Conservation (phyloP, 2,797 vertebrate genomes). For the Lophura swinhoii region DNA sequence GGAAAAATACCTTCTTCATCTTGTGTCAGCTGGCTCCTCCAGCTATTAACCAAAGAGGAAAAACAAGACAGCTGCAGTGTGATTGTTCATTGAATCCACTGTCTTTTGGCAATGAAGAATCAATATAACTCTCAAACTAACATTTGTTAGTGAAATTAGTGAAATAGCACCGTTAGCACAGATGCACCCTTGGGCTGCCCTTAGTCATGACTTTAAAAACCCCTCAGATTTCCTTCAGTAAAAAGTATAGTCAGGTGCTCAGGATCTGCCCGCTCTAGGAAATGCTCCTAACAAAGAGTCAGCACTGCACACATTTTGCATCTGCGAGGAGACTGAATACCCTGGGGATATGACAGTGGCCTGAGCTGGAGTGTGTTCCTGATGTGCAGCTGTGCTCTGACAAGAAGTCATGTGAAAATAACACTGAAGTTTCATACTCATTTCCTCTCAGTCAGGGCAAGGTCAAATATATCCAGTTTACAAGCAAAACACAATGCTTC, state of each 20-base stretch:
- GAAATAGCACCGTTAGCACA: background rate
- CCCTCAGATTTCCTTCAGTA: background rate
- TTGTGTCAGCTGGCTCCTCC: conserved; percentile 38
- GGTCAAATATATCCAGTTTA: background rate
- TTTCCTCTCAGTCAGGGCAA: background rate
- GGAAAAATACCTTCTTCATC: conserved; percentile 55
- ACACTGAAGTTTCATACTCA: background rate
- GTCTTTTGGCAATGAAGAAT: background rate
- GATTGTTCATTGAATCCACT: background rate
- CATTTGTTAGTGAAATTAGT: background rate
- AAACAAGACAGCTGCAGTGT: conserved; percentile 18
- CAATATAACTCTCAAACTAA: background rate
- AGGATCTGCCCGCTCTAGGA: background rate
- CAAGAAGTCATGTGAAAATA: background rate
- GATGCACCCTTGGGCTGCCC: background rate
- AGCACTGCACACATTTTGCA: background rate
- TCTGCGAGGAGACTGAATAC: background rate
- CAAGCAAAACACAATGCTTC: background rate
- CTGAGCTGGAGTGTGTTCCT: background rate
- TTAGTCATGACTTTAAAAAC: background rate
- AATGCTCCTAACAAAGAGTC: background rate
- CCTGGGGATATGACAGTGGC: background rate
- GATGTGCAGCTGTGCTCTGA: background rate
- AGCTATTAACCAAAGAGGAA: conserved; percentile 39
- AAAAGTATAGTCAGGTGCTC: background rate